Conservation (phyloP, 2,113 vertebrate species). For the Nothobranchius furzeri region DNA sequence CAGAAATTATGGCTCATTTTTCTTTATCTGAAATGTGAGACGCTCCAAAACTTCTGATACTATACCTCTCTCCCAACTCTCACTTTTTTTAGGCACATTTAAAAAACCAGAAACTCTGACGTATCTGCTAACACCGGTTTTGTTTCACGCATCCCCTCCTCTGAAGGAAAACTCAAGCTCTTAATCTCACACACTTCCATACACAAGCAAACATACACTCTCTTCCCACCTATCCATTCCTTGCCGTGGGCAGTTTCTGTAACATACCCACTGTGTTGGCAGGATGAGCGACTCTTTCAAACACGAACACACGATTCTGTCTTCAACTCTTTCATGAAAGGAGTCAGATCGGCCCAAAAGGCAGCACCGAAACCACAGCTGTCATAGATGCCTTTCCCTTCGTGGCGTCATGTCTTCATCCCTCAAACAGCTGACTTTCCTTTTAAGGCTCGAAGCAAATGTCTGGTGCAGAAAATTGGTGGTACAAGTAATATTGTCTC, state of each 20-base stretch:
- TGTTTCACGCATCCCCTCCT: constrained; percentile 27
- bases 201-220: constrained; percentile 4
- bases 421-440: constrained; percentile 28
- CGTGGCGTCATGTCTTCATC: constrained; percentile 41
- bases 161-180: constrained; percentile 10
- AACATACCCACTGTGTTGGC: constrained; percentile 15
- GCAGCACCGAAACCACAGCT: constrained; percentile 49
- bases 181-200: constrained; percentile 4
- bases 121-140: constrained; percentile 7
- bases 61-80: not conserved
- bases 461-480: constrained; percentile 4
- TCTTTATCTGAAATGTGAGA: not conserved
- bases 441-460: constrained; percentile 30
- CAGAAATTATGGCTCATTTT: not conserved
- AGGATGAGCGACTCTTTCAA: constrained; percentile 30
- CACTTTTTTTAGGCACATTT: not conserved
- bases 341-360: constrained; percentile 27
- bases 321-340: constrained; percentile 10
- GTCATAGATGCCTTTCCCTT: constrained; percentile 31
- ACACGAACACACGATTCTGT: constrained; percentile 9
- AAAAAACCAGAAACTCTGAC: not conserved
- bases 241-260: constrained; percentile 34
- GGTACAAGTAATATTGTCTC: constrained; percentile 1
- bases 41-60: not conserved
- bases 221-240: constrained; percentile 25